phyloP scores from a whole-genome alignment of 2,113 vertebrate genomes.

The Proterorhinus semilunaris region DNA sequence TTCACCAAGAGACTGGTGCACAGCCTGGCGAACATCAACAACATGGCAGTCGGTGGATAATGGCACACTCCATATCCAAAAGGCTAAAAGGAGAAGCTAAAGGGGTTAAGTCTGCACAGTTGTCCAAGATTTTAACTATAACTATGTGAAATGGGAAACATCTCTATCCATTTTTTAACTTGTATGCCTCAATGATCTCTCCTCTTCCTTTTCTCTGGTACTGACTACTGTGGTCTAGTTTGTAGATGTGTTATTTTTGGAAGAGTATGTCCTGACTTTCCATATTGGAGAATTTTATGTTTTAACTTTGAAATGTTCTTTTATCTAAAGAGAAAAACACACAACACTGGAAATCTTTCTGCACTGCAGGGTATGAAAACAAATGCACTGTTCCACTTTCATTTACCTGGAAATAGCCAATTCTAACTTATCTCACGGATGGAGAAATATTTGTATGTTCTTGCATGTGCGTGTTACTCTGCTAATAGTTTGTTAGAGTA shows the following conservation, averaged over 20 bases:
- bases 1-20: slow-evolving; percentile 82
- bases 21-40: slow-evolving; percentile 70
- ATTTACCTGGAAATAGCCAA: slow-evolving; percentile 10
- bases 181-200: not conserved
- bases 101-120: not conserved
- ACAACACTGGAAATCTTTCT: slow-evolving; percentile 14
- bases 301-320: not conserved
- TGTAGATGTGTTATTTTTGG: not conserved
- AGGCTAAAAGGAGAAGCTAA: not conserved
- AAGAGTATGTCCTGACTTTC: slow-evolving; percentile 47
- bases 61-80: slow-evolving; percentile 5
- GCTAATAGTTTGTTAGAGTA: not conserved
- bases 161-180: not conserved
- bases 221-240: slow-evolving; percentile 7
- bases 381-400: slow-evolving; percentile 48
- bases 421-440: not conserved
- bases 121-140: not conserved
- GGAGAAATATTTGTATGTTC: not conserved
- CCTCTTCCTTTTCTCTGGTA: slow-evolving; percentile 12
- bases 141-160: not conserved
- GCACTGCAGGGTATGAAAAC: slow-evolving; percentile 1
- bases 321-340: not conserved
- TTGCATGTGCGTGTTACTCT: not conserved
- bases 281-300: slow-evolving; percentile 64
- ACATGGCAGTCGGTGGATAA: not conserved